Evolutionary conservation across 1,140 invertebrate genomes (phyloP).

Genomic region (Lethocerus indicus): DNA sequence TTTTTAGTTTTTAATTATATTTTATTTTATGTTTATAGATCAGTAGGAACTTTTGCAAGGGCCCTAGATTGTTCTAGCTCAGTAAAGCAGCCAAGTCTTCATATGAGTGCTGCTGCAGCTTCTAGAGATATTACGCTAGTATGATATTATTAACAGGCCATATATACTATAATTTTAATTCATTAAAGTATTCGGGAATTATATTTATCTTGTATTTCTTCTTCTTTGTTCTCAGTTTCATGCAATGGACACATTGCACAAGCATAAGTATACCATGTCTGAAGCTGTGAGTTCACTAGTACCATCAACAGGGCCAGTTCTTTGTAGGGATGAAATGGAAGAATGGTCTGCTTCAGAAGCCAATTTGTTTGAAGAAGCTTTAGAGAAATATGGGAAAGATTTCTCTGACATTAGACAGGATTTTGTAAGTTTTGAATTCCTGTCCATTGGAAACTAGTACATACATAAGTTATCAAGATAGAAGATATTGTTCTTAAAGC

Average conservation of each 20-base stretch:
- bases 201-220: background rate
- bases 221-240: conserved; percentile 55
- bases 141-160: conserved; percentile 18
- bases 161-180: conserved; percentile 1
- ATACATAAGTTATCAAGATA: no score
- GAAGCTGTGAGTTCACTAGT: conserved; percentile 85
- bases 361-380: conserved; percentile 96
- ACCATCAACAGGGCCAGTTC: conserved; percentile 83
- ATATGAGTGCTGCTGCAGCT: conserved; percentile 97
- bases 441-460: no score
- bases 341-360: conserved; percentile 99
- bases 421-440: conserved; percentile 85
- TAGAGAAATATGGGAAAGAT: conserved; percentile 99
- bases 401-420: conserved; percentile 96
- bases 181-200: background rate
- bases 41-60: conserved; percentile 95
- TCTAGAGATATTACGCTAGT: conserved; percentile 94
- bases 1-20: background rate
- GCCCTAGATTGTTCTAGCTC: conserved; percentile 96
- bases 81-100: conserved; percentile 92
- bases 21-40: conserved; percentile 33
- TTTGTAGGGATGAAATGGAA: conserved; percentile 99
- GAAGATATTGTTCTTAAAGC: no score
- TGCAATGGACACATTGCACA: conserved; percentile 95
- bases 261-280: conserved; percentile 81